phyloP scores from a whole-genome alignment of 2,888 invertebrate genomes.

The Chironomus tentans region DNA sequence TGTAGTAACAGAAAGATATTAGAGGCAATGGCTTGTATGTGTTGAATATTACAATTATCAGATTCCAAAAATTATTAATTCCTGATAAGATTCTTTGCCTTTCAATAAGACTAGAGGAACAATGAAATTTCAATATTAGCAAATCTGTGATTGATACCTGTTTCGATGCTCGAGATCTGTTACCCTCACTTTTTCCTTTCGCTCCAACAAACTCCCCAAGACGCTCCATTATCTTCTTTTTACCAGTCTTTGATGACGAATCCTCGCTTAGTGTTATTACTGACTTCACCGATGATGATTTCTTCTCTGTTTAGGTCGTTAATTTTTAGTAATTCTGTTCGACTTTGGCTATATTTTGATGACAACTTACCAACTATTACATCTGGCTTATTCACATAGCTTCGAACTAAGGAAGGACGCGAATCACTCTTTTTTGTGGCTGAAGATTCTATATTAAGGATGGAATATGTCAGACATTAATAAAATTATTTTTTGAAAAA shows the following conservation, averaged over 20 bases:
- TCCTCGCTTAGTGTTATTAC: not conserved
- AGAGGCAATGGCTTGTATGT: too few species aligned
- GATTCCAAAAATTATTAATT: not conserved
- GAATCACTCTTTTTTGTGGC: not conserved
- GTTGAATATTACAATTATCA: too few species aligned
- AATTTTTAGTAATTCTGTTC: not conserved
- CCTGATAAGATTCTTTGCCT: not conserved
- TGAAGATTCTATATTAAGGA: not conserved
- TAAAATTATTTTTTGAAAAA: not conserved
- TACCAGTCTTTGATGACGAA: not conserved
- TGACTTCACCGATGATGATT: not conserved
- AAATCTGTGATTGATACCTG: conserved; percentile 24
- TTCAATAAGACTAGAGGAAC: not conserved
- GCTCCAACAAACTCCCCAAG: conserved; percentile 3
- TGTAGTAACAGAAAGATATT: too few species aligned
- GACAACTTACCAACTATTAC: not conserved
- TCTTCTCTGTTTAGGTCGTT: not conserved
- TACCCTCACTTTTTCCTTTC: not conserved
- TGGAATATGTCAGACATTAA: too few species aligned
- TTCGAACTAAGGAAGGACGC: not conserved
- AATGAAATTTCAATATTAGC: not conserved
- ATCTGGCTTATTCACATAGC: not conserved
- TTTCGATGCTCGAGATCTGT: not conserved
- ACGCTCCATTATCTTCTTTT: conserved; percentile 3
- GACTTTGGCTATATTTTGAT: not conserved